These are phyloP conservation scores for Cuniculus paca DNA, from an alignment of 2,797 vertebrate genomes.

Conservation along the genomic window DNA sequence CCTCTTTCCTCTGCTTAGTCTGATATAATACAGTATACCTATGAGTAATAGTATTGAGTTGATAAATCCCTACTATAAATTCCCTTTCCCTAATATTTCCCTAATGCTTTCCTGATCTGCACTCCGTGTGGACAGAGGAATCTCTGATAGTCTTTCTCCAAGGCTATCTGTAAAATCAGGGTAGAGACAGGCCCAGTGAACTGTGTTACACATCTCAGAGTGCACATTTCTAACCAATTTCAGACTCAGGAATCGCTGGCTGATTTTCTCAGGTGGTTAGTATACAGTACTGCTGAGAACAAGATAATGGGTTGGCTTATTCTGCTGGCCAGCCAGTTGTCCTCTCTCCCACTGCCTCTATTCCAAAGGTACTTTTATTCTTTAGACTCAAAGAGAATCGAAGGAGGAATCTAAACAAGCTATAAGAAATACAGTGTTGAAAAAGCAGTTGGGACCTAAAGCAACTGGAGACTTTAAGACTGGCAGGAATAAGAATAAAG, in stretches of 20 bases:
- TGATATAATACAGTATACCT: conserved; percentile 71
- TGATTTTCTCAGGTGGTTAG: not conserved
- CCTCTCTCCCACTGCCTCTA: not conserved
- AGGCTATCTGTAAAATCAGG: conserved; percentile 21
- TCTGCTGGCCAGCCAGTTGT: not conserved
- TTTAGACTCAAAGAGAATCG: not conserved
- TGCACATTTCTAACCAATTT: not conserved
- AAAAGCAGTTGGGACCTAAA: not conserved
- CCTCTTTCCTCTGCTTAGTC: conserved; percentile 61
- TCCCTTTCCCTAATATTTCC: conserved; percentile 59
- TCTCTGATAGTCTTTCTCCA: conserved; percentile 28
- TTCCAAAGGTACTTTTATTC: not conserved
- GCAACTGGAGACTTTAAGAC: not conserved
- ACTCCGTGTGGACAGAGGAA: conserved; percentile 47
- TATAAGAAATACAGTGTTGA: conserved; percentile 7
- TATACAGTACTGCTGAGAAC: not conserved
- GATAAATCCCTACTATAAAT: conserved; percentile 75
- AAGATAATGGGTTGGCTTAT: not conserved
- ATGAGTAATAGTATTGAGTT: conserved; percentile 64
- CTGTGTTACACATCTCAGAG: not conserved
- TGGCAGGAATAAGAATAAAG: conserved; percentile 8
- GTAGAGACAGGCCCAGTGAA: not conserved
- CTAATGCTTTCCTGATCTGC: conserved; percentile 52
- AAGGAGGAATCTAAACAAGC: not conserved
- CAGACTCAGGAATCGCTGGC: not conserved